Evolutionary conservation across 64 coral and sea anemone species (phyloP).

Genomic region (Orbicella faveolata): DNA sequence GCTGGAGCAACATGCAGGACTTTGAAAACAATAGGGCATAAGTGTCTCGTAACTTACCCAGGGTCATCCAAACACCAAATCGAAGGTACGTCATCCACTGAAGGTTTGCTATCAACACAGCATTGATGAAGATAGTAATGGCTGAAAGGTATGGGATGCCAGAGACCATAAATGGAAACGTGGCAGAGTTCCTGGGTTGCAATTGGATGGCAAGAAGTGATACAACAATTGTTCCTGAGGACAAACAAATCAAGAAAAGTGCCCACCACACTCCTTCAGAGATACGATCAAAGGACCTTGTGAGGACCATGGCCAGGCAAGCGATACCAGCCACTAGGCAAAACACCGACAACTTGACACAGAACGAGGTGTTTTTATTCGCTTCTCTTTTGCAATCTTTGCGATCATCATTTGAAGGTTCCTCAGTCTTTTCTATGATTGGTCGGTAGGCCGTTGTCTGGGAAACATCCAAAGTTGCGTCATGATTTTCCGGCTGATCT

Average conservation of each 20-base stretch:
- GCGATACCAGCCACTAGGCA: neutral
- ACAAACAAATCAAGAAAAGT: neutral
- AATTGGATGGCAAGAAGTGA: conserved; percentile 7
- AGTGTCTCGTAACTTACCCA: neutral
- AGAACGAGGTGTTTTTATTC: neutral
- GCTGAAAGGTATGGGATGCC: conserved; percentile 10
- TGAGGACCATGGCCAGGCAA: neutral
- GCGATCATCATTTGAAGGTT: neutral
- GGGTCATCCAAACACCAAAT: conserved; percentile 16
- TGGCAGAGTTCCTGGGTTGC: neutral
- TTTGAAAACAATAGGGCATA: neutral
- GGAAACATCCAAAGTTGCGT: neutral
- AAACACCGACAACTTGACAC: conserved; percentile 1
- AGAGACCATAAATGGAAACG: conserved; percentile 27
- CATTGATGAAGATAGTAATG: conserved; percentile 7
- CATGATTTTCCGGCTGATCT: neutral
- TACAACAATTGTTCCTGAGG: neutral
- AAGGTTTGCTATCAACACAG: conserved; percentile 2
- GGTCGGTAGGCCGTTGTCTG: neutral
- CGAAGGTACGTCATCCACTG: conserved; percentile 12
- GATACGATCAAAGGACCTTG: neutral
- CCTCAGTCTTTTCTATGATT: neutral
- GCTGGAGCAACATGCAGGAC: no score
- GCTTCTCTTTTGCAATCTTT: neutral
- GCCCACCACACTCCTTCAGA: conserved; percentile 5